These are phyloP conservation scores for Proisotoma minuta DNA, from an alignment of 2,888 invertebrate species.

Conservation along the genomic window DNA sequence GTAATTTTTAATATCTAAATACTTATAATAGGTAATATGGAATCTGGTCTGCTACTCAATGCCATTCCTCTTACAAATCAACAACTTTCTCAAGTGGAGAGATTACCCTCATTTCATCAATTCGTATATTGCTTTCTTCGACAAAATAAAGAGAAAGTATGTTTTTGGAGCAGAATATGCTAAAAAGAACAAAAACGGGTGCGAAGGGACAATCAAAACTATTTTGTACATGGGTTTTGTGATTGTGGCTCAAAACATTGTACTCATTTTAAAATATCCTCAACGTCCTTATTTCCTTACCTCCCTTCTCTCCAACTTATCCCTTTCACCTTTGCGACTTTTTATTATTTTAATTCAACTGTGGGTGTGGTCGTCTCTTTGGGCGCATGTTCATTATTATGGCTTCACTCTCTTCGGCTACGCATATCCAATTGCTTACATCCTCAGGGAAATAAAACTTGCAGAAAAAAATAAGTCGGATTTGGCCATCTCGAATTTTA, in stretches of 20 bases:
- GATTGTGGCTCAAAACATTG: conserved; percentile 15
- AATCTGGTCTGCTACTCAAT: conserved; percentile 16
- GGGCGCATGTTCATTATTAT: conserved; percentile 15
- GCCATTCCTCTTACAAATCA: conserved; percentile 13
- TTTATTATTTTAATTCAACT: conserved; percentile 1
- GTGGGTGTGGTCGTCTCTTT: conserved; percentile 10
- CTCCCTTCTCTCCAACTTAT: conserved; percentile 10
- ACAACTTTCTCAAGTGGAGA: conserved; percentile 6
- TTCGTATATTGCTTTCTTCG: conserved; percentile 12
- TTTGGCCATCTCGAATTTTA: no score
- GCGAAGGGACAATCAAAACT: conserved; percentile 3
- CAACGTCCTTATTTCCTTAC: conserved; percentile 20
- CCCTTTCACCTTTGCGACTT: background rate
- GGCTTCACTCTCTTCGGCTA: conserved; percentile 19
- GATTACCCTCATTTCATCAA: conserved; percentile 16
- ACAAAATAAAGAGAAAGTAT: conserved; percentile 8
- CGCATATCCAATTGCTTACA: conserved; percentile 10
- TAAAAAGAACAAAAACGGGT: conserved; percentile 10
- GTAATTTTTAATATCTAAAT: no score
- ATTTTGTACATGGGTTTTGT: conserved; percentile 5
- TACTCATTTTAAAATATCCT: conserved; percentile 9
- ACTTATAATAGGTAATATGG: no score
- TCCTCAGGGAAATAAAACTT: conserved; percentile 17
- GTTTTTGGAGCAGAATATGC: background rate
- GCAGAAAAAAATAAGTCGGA: no score